Conservation (phyloP, 2,888 invertebrate species). For the Drosophila robusta region DNA sequence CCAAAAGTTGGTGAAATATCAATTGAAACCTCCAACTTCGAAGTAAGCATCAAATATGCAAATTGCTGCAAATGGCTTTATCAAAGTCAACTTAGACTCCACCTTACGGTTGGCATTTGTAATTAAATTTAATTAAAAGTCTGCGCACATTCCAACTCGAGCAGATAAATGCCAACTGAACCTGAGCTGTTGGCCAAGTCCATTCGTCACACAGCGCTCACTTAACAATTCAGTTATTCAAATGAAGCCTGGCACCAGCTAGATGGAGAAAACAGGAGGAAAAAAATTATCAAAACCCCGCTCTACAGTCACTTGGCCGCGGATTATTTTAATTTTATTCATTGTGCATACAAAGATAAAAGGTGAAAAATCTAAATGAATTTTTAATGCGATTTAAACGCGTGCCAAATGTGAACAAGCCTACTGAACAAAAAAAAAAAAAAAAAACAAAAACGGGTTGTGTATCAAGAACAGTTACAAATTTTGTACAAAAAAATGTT, state of each 20-base stretch:
- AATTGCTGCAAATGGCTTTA: conserved; percentile 52
- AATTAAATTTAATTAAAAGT: conserved; percentile 78
- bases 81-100: conserved; percentile 51
- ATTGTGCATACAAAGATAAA: conserved; percentile 75
- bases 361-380: conserved; percentile 76
- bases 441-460: conserved; percentile 20
- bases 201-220: conserved; percentile 65
- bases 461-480: neutral
- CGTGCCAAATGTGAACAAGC: conserved; percentile 25
- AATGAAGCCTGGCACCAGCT: conserved; percentile 50
- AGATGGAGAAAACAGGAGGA: conserved; percentile 3
- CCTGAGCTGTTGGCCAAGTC: conserved; percentile 50
- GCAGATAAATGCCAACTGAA: conserved; percentile 57
- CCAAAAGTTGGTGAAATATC: conserved; percentile 35
- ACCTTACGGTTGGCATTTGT: conserved; percentile 62
- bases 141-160: conserved; percentile 62
- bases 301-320: conserved; percentile 50
- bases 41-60: conserved; percentile 51
- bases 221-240: conserved; percentile 77
- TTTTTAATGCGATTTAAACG: conserved; percentile 67
- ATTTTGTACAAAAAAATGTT: neutral
- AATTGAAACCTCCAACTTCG: conserved; percentile 40
- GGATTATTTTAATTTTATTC: conserved; percentile 78
- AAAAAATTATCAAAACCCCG: conserved; percentile 60
- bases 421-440: conserved; percentile 4